Evolutionary conservation across 2,797 vertebrate species (phyloP), one percentile per base, ranked within the genome.

Genomic region (Chlorospingus flavigularis): DNA sequence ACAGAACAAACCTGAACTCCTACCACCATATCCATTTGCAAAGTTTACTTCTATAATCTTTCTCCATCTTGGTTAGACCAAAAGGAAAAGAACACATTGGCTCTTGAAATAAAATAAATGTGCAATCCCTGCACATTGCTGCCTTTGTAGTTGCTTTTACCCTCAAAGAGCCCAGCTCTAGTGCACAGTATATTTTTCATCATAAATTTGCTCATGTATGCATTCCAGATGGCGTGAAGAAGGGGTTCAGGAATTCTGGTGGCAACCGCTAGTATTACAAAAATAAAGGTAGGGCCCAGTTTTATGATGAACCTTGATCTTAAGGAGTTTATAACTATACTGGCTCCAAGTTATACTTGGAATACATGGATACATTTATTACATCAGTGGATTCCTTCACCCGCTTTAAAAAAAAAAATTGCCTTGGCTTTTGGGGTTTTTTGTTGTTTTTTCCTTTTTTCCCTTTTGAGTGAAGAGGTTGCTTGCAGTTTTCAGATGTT

Each of bases 241-340:
- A 95, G 85, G 90, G 57, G 20, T 48, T 94, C 90, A 95, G 94
- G 92, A 96, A 96, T 95, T 96, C 82, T 95, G 68, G 95, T 93
- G 92, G 92, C 95, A 95, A 95, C 93, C 26, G 10, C 90, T 33
- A 92, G 76, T 25, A 94, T 88, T 95, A 92, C 39, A 11, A 95
- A 97, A 96, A 96, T 90, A 96, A 94, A 96, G 86, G 95, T 91
- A 94, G 71, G 91, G 93, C 90, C 90, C 71, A 57, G 90, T 97
- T 96, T 96, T 97, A 96, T 91, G 78, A 87, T 93, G 94, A 96
- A 96, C 91, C 96, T 97, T 97, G 96, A 96, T 97, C 96, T 96
- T 93, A 94, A 96, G 94, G 94, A 97, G 91, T 97, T 96, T 96
- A 96, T 96, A 96, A 96, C 80, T 68, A 90, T 54, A 11, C 72